Percentiles rank a stretch among this genome's conserved stretches.
Conservation (phyloP, 2,113 vertebrate genomes). For the Sinocyclocheilus grahami region DNA sequence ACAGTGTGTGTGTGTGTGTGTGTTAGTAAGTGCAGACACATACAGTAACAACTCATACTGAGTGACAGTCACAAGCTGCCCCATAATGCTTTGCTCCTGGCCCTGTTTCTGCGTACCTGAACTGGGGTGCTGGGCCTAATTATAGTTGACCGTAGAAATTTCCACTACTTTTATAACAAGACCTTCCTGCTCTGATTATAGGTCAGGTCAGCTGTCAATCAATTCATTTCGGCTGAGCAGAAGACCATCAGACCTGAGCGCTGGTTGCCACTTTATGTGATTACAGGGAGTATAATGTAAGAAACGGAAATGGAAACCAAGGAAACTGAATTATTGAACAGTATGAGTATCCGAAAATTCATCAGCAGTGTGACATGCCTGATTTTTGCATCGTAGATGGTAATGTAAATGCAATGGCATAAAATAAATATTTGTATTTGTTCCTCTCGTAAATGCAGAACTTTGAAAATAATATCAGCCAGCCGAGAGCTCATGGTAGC, state of each 20-base stretch:
- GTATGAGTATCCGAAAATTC: neutral
- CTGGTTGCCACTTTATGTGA: neutral
- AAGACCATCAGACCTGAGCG: neutral
- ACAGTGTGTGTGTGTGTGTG: slow-evolving; percentile 27
- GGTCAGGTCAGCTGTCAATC: slow-evolving; percentile 50
- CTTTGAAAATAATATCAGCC: slow-evolving; percentile 70
- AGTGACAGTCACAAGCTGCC: slow-evolving; percentile 66
- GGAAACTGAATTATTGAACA: neutral
- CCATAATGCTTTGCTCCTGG: slow-evolving; percentile 46
- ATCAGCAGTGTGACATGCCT: neutral
- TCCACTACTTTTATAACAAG: slow-evolving; percentile 45
- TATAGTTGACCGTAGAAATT: slow-evolving; percentile 58
- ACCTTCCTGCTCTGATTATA: slow-evolving; percentile 39
- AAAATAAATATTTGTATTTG: slow-evolving; percentile 77
- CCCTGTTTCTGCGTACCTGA: slow-evolving; percentile 66
- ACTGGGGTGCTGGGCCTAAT: slow-evolving; percentile 56
- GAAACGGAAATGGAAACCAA: neutral
- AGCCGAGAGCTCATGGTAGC: slow-evolving; percentile 58
- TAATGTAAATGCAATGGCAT: slow-evolving; percentile 71
- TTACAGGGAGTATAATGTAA: neutral
- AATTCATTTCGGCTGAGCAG: slow-evolving; percentile 4
- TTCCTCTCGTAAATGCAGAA: slow-evolving; percentile 57
- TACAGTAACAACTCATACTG: slow-evolving; percentile 60
- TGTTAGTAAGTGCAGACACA: slow-evolving; percentile 54
- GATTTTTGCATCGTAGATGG: neutral